A percentile compares a stretch with the other conserved stretches of the same genome.
These are phyloP conservation scores for Holacanthella duospinosa DNA, from an alignment of 2,888 invertebrate genomes.

Conservation along the genomic window DNA sequence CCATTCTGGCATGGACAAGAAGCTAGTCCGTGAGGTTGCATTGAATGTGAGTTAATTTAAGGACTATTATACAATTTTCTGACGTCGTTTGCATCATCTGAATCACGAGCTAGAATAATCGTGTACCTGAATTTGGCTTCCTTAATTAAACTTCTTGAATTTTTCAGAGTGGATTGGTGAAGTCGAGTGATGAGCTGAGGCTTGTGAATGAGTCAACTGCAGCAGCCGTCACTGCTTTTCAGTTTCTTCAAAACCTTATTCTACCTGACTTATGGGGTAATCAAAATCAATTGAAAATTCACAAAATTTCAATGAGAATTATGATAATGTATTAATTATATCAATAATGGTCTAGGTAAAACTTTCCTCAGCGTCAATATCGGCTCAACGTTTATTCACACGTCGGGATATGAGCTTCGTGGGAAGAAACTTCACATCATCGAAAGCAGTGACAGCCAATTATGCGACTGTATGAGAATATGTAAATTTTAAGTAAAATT, in stretches of 20 bases:
- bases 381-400: constrained; percentile 17
- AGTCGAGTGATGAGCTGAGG: constrained; percentile 4
- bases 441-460: neutral
- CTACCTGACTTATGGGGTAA: neutral
- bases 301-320: neutral
- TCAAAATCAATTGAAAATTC: too few relatives aligned
- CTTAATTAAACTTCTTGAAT: constrained; percentile 6
- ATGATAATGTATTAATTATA: neutral
- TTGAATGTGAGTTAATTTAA: constrained; percentile 28
- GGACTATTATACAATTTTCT: neutral
- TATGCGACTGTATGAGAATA: constrained; percentile 4
- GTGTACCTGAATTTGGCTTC: constrained; percentile 5
- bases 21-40: constrained; percentile 35
- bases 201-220: constrained; percentile 12
- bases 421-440: constrained; percentile 5
- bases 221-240: constrained; percentile 7
- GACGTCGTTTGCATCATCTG: neutral
- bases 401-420: constrained; percentile 10
- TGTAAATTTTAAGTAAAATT: too few relatives aligned
- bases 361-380: constrained; percentile 16
- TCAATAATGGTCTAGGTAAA: constrained; percentile 2
- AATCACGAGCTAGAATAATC: neutral
- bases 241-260: neutral
- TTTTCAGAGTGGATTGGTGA: constrained; percentile 23
- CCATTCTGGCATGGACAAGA: constrained; percentile 10